A percentile compares a stretch with the other conserved stretches of the same genome.
Conservation (phyloP, 92 coral and sea anemone species). For the Palythoa grandiflora region DNA sequence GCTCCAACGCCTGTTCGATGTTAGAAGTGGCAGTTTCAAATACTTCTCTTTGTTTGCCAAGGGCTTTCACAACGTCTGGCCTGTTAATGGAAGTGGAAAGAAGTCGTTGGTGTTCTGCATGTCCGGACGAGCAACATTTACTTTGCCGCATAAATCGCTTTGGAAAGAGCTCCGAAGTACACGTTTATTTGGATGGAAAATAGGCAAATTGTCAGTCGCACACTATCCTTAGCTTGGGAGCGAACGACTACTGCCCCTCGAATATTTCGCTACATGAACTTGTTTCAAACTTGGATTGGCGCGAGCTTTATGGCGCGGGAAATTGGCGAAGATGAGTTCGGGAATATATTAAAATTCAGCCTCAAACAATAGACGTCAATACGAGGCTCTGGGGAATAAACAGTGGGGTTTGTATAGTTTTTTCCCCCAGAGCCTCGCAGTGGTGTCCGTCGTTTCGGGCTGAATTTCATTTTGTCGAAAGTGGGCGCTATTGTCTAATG, state of each 20-base stretch:
- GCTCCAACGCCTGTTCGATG: no score
- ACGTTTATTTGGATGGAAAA: conserved; percentile 26
- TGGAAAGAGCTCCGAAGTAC: conserved; percentile 44
- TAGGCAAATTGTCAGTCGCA: conserved; percentile 36
- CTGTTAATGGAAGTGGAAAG: no score
- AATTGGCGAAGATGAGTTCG: conserved; percentile 36
- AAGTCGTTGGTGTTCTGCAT: conserved; percentile 43
- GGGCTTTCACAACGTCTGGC: no score
- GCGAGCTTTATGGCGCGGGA: conserved; percentile 39
- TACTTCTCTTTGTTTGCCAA: no score
- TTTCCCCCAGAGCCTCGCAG: conserved; percentile 11
- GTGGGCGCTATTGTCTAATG: no score
- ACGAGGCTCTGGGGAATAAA: conserved; percentile 13
- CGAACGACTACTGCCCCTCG: conserved; percentile 39
- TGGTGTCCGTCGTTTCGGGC: conserved; percentile 18
- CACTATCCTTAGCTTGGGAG: conserved; percentile 37
- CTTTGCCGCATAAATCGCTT: conserved; percentile 50
- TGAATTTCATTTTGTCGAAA: conserved; percentile 20
- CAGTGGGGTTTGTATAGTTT: conserved; percentile 10
- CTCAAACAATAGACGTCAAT: conserved; percentile 6
- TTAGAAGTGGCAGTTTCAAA: no score
- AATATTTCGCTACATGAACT: conserved; percentile 34
- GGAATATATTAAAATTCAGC: conserved; percentile 25
- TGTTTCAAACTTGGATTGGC: conserved; percentile 35
- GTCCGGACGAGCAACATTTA: conserved; percentile 49